A percentile compares a stretch with the other conserved stretches of the same genome.
phyloP scores from a whole-genome alignment of 2,797 vertebrate species.

The Allobates femoralis region DNA sequence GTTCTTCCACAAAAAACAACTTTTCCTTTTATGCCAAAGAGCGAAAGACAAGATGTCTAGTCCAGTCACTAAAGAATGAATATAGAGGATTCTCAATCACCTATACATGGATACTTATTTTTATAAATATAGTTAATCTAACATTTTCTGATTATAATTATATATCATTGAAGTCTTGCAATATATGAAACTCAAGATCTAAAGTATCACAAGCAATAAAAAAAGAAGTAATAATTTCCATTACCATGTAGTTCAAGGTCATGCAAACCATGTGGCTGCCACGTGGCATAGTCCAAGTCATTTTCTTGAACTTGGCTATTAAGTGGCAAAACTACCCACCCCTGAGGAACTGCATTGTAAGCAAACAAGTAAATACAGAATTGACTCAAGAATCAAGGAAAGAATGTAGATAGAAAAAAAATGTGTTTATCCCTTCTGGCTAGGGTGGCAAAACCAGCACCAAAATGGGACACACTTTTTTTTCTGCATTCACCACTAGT shows the following conservation, averaged over 20 bases:
- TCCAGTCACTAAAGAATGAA: neutral
- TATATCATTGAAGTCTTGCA: neutral
- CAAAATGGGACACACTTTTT: neutral
- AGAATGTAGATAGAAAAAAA: neutral
- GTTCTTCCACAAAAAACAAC: neutral
- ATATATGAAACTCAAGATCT: neutral
- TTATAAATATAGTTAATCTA: slow-evolving; percentile 8
- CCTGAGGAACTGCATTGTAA: neutral
- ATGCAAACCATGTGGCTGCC: neutral
- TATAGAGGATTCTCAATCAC: neutral
- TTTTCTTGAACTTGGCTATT: neutral
- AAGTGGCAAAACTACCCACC: neutral
- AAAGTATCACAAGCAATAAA: slow-evolving; percentile 20
- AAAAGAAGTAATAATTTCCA: neutral
- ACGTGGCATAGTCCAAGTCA: neutral
- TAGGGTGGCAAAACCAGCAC: too few relatives aligned
- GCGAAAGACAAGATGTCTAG: neutral
- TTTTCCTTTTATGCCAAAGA: neutral
- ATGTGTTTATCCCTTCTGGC: neutral
- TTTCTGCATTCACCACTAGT: neutral
- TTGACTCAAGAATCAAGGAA: neutral
- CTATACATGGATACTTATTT: slow-evolving; percentile 7
- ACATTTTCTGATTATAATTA: neutral
- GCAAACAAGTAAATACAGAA: neutral
- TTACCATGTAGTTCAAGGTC: neutral